Conservation (phyloP, 1,140 invertebrate species). For the Mamestra configurata region DNA sequence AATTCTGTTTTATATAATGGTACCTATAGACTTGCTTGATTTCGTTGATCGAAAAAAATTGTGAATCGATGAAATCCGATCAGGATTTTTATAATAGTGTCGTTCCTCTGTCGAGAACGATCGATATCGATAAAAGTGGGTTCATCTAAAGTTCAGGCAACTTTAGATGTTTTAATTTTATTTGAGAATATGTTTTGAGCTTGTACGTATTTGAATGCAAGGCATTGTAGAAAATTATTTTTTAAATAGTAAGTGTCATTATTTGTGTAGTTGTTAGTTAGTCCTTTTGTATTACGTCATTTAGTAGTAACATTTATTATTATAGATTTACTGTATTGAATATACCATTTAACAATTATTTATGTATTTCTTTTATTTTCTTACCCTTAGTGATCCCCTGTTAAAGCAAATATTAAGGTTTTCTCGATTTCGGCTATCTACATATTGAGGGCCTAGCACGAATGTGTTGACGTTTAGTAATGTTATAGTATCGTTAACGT, state of each 20-base stretch:
- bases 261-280: constrained; percentile 52
- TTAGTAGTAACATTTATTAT: constrained; percentile 49
- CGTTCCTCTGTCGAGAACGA: not conserved
- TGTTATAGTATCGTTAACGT: too few relatives aligned
- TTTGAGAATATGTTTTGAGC: not conserved
- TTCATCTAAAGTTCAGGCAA: not conserved
- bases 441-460: too few relatives aligned
- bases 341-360: constrained; percentile 42
- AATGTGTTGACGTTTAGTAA: too few relatives aligned
- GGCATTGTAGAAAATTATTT: not conserved
- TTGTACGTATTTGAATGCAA: constrained; percentile 17
- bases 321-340: constrained; percentile 50
- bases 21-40: not conserved
- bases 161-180: not conserved
- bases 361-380: constrained; percentile 4
- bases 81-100: not conserved
- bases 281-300: constrained; percentile 46
- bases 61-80: not conserved
- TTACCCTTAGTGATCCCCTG: not conserved
- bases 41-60: not conserved
- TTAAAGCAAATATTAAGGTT: too few relatives aligned
- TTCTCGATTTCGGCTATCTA: too few relatives aligned
- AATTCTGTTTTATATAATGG: not conserved
- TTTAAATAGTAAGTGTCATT: constrained; percentile 36
- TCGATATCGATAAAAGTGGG: constrained; percentile 13